Conservation (phyloP, 2,113 vertebrate species). For the Calidris pygmaea region DNA sequence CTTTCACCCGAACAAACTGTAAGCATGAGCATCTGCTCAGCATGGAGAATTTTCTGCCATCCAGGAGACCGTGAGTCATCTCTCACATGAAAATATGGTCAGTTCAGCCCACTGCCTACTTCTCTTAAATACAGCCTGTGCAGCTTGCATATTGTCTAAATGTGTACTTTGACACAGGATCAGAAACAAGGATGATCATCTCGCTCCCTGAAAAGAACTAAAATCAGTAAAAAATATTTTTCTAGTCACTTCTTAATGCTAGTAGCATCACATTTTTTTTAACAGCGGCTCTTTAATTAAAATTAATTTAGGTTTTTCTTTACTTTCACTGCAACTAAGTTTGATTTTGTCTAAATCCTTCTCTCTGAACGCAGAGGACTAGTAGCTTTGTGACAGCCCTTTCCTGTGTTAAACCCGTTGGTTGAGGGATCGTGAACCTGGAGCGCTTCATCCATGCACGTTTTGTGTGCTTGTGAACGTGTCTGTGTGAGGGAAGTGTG, state of each 20-base stretch:
- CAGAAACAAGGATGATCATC: background rate
- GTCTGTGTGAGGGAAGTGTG: background rate
- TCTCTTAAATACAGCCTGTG: background rate
- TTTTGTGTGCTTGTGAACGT: background rate
- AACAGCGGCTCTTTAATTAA: background rate
- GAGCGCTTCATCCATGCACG: accelerated
- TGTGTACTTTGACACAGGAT: background rate
- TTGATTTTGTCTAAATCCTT: background rate
- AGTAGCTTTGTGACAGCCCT: background rate
- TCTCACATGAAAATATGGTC: constrained; percentile 57
- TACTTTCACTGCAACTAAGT: background rate
- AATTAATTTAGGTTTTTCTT: background rate
- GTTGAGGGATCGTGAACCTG: background rate
- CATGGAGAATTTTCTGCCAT: constrained; percentile 19
- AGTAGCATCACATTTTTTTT: background rate
- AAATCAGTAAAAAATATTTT: background rate
- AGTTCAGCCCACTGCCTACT: constrained; percentile 11
- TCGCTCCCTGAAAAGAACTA: background rate
- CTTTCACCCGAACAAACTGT: constrained; percentile 14
- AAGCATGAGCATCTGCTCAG: constrained; percentile 24
- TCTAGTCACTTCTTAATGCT: background rate
- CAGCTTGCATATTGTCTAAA: background rate
- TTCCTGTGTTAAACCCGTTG: background rate
- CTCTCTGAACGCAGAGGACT: background rate
- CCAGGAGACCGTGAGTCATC: constrained; percentile 8